phyloP scores from a whole-genome alignment of 2,797 vertebrate genomes.

The Spatula versicolor region DNA sequence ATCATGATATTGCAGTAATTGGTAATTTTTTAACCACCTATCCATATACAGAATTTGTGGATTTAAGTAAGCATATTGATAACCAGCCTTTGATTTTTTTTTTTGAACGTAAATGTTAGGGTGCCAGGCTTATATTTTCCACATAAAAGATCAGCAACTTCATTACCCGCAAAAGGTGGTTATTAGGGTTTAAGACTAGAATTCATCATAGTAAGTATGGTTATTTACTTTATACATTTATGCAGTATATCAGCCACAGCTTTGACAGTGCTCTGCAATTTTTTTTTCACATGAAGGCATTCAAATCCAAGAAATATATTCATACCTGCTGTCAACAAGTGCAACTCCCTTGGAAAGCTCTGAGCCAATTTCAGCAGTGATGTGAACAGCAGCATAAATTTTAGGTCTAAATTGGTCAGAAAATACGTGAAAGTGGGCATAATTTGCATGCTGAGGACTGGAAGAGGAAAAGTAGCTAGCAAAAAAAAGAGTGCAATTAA shows the following conservation, averaged over 20 bases:
- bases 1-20: constrained; percentile 11
- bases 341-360: constrained; percentile 72
- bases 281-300: constrained; percentile 65
- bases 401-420: constrained; percentile 71
- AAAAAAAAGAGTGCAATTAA: constrained; percentile 48
- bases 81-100: constrained; percentile 57
- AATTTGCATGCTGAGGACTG: constrained; percentile 63
- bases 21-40: constrained; percentile 40
- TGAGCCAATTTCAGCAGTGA: constrained; percentile 70
- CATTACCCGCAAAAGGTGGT: constrained; percentile 66
- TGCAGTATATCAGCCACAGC: constrained; percentile 73
- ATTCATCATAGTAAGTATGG: constrained; percentile 70
- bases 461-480: constrained; percentile 42
- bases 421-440: constrained; percentile 67
- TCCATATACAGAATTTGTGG: background rate
- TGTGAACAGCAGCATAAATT: constrained; percentile 67
- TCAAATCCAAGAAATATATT: constrained; percentile 73
- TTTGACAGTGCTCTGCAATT: constrained; percentile 73
- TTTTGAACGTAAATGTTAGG: constrained; percentile 66
- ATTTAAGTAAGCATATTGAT: constrained; percentile 56
- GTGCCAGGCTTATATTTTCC: constrained; percentile 66
- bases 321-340: constrained; percentile 74
- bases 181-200: constrained; percentile 74
- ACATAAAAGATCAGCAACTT: constrained; percentile 68
- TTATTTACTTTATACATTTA: constrained; percentile 76